phyloP scores from a whole-genome alignment of 2,888 invertebrate genomes.

The Plebejus anna region DNA sequence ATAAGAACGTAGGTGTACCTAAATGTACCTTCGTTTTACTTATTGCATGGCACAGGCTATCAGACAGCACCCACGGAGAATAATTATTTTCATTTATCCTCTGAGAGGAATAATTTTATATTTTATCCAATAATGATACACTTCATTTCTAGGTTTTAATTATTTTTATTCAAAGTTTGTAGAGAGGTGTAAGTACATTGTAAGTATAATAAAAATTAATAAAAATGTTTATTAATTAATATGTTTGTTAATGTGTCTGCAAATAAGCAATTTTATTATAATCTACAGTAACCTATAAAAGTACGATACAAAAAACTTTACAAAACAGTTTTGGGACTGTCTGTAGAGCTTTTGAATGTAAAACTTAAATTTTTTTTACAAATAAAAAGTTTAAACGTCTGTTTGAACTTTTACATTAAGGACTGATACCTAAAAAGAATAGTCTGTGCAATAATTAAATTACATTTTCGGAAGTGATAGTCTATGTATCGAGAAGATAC shows the following conservation, averaged over 20 bases:
- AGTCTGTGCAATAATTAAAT: neutral
- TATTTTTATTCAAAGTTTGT: neutral
- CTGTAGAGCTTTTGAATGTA: neutral
- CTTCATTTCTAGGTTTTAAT: neutral
- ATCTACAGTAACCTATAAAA: no score
- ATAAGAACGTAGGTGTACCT: conserved; percentile 22
- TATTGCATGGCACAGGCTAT: conserved; percentile 1
- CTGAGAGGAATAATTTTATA: neutral
- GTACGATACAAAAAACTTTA: no score
- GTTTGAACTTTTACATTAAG: no score
- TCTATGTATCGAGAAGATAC: neutral
- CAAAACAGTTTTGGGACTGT: neutral
- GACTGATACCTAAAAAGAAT: neutral
- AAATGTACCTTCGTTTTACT: conserved; percentile 14
- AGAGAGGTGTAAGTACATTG: neutral
- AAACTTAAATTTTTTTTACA: neutral
- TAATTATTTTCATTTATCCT: conserved; percentile 9
- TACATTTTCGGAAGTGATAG: neutral
- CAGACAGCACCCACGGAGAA: conserved; percentile 4
- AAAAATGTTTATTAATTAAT: no score
- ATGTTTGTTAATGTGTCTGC: no score
- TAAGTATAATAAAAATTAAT: no score
- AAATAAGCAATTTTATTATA: no score
- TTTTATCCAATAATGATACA: neutral
- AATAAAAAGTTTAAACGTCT: neutral